Evolutionary conservation across 2,113 vertebrate genomes (phyloP).

Genomic region (Neoarius graeffei): DNA sequence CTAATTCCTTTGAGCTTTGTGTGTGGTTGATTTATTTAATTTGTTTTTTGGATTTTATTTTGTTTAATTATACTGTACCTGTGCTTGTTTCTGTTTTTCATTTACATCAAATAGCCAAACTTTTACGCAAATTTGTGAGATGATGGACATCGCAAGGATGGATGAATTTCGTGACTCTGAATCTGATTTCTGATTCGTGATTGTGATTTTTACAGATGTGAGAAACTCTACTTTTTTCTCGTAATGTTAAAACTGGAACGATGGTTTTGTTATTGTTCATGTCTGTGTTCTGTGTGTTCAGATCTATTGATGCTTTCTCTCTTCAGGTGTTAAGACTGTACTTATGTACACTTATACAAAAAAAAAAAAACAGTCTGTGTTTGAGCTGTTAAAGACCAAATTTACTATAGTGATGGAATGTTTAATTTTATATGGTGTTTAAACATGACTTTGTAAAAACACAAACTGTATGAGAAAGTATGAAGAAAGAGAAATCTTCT

Average conservation of each 20-base stretch:
- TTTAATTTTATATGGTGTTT: constrained; percentile 65
- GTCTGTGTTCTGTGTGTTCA: background rate
- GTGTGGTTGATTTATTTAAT: background rate
- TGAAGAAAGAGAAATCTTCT: background rate
- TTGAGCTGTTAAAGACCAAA: constrained; percentile 25
- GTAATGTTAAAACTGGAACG: too few species aligned
- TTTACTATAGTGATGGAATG: constrained; percentile 35
- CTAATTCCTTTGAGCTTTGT: too few species aligned
- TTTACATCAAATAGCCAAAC: background rate
- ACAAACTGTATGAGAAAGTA: constrained; percentile 53
- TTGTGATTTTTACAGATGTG: background rate
- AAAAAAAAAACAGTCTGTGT: background rate
- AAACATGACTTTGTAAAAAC: constrained; percentile 63
- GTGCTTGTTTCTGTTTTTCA: constrained; percentile 2
- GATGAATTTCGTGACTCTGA: background rate
- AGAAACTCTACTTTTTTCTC: background rate
- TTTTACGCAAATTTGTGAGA: background rate
- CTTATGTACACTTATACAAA: background rate
- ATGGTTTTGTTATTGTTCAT: background rate
- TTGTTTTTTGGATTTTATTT: background rate
- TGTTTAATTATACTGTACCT: background rate
- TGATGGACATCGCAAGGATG: background rate
- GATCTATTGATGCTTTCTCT: constrained; percentile 14
- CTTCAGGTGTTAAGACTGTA: background rate
- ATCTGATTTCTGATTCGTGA: background rate